Percentiles rank a stretch among this genome's conserved stretches.
Conservation (phyloP, 2,113 vertebrate species). For the Thomomys bottae region DNA sequence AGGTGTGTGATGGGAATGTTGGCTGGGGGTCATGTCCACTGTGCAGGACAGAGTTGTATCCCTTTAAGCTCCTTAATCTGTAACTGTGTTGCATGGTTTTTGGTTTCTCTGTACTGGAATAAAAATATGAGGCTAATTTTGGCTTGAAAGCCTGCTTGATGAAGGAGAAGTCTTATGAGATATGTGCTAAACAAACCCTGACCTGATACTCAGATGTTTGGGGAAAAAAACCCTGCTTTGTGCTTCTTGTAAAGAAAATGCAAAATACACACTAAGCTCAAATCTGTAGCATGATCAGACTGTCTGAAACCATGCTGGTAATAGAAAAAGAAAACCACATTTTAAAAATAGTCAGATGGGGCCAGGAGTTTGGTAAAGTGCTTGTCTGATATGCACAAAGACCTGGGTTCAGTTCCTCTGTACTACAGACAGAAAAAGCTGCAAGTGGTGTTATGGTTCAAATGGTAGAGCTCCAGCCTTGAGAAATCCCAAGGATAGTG, state of each 20-base stretch:
- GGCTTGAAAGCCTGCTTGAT: background rate
- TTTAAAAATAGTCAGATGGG: conserved; percentile 1
- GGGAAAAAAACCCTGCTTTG: conserved; percentile 32
- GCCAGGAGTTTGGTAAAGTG: background rate
- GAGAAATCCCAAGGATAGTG: too few relatives aligned
- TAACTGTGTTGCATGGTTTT: conserved; percentile 50
- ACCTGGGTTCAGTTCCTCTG: too few relatives aligned
- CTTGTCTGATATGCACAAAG: too few relatives aligned
- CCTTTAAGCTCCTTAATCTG: conserved; percentile 6
- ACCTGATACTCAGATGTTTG: conserved; percentile 60
- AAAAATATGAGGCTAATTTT: conserved; percentile 54
- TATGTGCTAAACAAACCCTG: conserved; percentile 56
- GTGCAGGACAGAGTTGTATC: conserved; percentile 24
- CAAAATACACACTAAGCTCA: background rate
- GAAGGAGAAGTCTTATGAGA: conserved; percentile 45
- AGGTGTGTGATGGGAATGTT: background rate
- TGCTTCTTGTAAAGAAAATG: conserved; percentile 48
- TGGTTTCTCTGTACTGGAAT: conserved; percentile 10
- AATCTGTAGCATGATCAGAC: conserved; percentile 28
- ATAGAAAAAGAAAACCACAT: conserved; percentile 33
- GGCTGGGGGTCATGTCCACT: background rate
- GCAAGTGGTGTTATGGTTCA: too few relatives aligned
- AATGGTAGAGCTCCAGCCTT: too few relatives aligned
- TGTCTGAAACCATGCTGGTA: conserved; percentile 9
- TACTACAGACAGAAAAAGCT: too few relatives aligned